Evolutionary conservation across 2,888 invertebrate species (phyloP), one percentile per base, ranked within the genome.

Genomic region (Uloborus plumipes): DNA sequence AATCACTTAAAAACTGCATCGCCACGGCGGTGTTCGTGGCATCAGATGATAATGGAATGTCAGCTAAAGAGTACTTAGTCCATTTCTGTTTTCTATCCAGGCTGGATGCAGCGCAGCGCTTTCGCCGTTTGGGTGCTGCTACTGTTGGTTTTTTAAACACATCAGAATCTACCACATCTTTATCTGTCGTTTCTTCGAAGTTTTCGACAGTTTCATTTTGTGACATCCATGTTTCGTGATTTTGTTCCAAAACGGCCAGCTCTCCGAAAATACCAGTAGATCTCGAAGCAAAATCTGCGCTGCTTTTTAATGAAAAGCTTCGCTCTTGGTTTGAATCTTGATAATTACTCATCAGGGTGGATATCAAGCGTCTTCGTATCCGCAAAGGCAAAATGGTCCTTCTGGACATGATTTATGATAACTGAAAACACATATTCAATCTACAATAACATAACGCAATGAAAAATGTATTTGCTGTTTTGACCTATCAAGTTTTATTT

Each of bases 41-140:
- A 80, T 80, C 73, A 7, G 80, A 80, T 20, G 80, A 59, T 31
- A 80, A 4, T 11, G 80, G 80, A 31, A 65, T 53, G 65, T 80
- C 65, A 22, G 55, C 61, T 18, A 80, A 53, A 18, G 80, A 80
- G 70, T 80, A 80, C 69, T 74, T 70, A 2, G 14, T 74, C 80
- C 80, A 80, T 22, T 62, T 73, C 31, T 50, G 39, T 0, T 47
- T 31, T 50, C 53, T 31, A 26, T 22, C 26, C 15, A 20, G 7
- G 31, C 11, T 18, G 13, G n/a, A 51, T 7, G n/a, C n/a, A 11
- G 31, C 26, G 13, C 15, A n/a, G 14, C 39, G n/a, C 1, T 39
- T 69, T 3, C 47, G 20, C 3, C 26, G 9, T 13, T 18, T 26
- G 11, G 18, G n/a, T n/a, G 20, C 20, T n/a, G 20, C 20, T n/a